Evolutionary conservation across 2,888 invertebrate genomes (phyloP).

Genomic region (Drosophila siamana): DNA sequence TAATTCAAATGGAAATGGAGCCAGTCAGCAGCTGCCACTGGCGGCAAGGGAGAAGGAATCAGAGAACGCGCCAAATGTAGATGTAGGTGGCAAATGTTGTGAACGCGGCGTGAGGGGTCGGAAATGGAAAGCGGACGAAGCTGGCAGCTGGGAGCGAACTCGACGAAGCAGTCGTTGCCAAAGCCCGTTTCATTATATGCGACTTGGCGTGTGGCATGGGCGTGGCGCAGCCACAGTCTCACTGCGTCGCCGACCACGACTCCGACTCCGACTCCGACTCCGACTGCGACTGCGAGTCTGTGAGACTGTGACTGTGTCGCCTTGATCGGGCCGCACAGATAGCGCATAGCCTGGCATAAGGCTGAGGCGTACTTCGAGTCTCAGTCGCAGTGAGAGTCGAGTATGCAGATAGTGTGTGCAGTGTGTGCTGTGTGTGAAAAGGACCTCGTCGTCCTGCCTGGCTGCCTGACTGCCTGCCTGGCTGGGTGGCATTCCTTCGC

Average conservation of each 20-base stretch:
- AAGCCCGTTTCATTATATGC: constrained; percentile 74
- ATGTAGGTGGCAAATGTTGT: background rate
- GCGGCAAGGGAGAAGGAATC: constrained; percentile 12
- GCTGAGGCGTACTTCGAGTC: constrained; percentile 25
- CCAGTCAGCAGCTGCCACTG: constrained; percentile 76
- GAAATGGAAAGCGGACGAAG: background rate
- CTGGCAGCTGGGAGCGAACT: constrained; percentile 8
- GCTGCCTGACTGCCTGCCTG: background rate
- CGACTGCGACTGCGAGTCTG: constrained; percentile 25
- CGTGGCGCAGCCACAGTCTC: constrained; percentile 53
- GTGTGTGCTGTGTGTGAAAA: too few species aligned
- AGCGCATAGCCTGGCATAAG: constrained; percentile 41
- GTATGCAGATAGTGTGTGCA: constrained; percentile 49
- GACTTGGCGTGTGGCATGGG: constrained; percentile 48
- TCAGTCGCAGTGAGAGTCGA: constrained; percentile 26
- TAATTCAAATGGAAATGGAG: constrained; percentile 80
- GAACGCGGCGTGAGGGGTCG: background rate
- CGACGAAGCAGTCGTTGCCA: too few species aligned
- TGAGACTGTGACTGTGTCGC: constrained; percentile 42
- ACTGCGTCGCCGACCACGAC: constrained; percentile 34
- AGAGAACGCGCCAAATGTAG: background rate
- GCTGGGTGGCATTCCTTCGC: constrained; percentile 54
- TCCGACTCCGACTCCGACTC: constrained; percentile 16
- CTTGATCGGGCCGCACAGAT: constrained; percentile 73
- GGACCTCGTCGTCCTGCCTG: constrained; percentile 32